Evolutionary conservation across 1,140 invertebrate genomes (phyloP).

Genomic region (Listronotus bonariensis): DNA sequence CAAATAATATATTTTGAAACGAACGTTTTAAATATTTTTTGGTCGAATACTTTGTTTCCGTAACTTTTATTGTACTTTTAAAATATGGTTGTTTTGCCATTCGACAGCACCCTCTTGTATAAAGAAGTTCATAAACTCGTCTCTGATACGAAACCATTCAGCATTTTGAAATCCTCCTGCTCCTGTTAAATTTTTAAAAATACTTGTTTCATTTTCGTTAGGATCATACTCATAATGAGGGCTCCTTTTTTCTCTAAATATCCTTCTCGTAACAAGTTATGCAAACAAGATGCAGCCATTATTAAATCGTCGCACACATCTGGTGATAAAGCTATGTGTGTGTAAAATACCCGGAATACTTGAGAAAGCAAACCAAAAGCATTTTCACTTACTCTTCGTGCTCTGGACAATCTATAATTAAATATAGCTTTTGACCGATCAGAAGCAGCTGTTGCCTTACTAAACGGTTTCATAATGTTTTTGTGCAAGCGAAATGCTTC

Average conservation of each 20-base stretch:
- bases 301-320: conserved; percentile 48
- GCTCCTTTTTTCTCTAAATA: conserved; percentile 12
- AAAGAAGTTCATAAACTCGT: conserved; percentile 26
- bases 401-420: conserved; percentile 56
- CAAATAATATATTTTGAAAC: too few species aligned
- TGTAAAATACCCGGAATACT: conserved; percentile 49
- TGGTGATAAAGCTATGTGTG: conserved; percentile 48
- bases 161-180: conserved; percentile 28
- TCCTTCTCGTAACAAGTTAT: conserved; percentile 40
- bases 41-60: too few species aligned
- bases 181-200: conserved; percentile 20
- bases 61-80: too few species aligned
- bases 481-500: conserved; percentile 32
- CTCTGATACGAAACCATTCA: conserved; percentile 17
- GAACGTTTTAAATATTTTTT: too few species aligned
- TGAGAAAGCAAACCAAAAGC: conserved; percentile 47
- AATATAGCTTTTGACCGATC: conserved; percentile 49
- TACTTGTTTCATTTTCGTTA: not conserved
- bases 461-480: conserved; percentile 2
- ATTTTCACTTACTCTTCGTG: conserved; percentile 52
- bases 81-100: conserved; percentile 9
- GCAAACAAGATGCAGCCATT: conserved; percentile 40
- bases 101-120: conserved; percentile 12
- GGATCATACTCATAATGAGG: too few species aligned
- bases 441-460: not conserved